Base-by-base conservation (phyloP, 2,113 vertebrate genomes). In the Elephas maximus region DNA sequence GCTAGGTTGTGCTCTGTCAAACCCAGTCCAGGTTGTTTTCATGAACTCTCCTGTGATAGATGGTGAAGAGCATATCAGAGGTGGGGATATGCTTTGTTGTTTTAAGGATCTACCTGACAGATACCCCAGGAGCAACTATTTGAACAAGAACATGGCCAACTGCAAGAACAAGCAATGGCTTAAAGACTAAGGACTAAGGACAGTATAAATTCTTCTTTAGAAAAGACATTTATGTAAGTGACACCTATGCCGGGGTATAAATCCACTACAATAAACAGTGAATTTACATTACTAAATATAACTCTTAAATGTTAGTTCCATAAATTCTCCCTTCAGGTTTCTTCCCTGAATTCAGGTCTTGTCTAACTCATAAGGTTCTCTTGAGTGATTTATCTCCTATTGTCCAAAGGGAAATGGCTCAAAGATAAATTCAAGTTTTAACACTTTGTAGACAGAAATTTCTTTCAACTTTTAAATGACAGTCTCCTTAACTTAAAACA, bases 241-340 rank as follows among this genome's bases (percentile, higher is more conserved):
- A 97, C 92, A 23, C 41, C 65, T 90, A 28, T 82, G 71, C 65
- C 74, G 37, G 30, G 80, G 57, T 81, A 92, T 96, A 97, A 96
- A 95, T 96, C 93, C 92, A 37, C 67, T 94, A 67, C 60, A 92
- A 92, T 62, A 96, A 94, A 71, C 30, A 88, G 76, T 83, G 95
- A 92, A 94, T 92, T 90, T 90, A 79, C 26, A 71, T 94, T 81
- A 51, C 80, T 90, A 94, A 96, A 88, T 87, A 77, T 44, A 92
- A 51, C 91, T 71, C 77, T 97, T 95, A 87, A 91, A 93, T 71
- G 51, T 85, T 93, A 88, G 24, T 81, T 30, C 77, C 60, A 92
- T 96, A 97, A 97, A 94, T 97, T 96, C 48, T 96, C 67, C n/a
- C 28, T 80, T 93, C 94, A 45, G 15, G 51, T 62, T 88, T 81